A percentile compares a stretch with the other conserved stretches of the same genome.
Conservation (phyloP, 2,113 vertebrate genomes). For the Gorsachius goisagi region DNA sequence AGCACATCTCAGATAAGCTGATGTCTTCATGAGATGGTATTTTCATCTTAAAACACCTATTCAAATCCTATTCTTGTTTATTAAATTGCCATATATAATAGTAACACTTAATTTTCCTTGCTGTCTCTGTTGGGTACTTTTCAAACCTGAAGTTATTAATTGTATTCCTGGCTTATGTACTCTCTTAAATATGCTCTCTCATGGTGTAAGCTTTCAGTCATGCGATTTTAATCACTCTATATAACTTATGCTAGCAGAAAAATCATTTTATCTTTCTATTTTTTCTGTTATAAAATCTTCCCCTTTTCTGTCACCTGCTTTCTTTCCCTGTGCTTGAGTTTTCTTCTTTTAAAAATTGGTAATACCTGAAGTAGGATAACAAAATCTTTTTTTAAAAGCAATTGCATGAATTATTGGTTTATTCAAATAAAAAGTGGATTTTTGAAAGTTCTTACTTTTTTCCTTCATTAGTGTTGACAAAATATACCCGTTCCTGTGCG, state of each 20-base stretch:
- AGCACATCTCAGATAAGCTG: not conserved
- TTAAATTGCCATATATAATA: not conserved
- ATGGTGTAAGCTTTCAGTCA: not conserved
- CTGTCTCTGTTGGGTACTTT: not conserved
- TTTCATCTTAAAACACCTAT: not conserved
- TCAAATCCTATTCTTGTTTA: not conserved
- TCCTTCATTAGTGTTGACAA: slow-evolving; percentile 44
- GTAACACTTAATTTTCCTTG: not conserved
- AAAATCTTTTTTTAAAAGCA: not conserved
- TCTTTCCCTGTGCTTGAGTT: not conserved
- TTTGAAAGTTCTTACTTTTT: not conserved
- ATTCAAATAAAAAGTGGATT: not conserved
- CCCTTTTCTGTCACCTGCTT: not conserved
- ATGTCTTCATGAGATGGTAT: not conserved
- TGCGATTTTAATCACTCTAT: not conserved
- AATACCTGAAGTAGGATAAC: not conserved
- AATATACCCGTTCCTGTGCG: slow-evolving; percentile 75
- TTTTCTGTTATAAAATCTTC: not conserved
- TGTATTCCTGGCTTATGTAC: not conserved
- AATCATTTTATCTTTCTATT: not conserved
- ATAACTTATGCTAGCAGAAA: not conserved
- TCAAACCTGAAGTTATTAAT: not conserved
- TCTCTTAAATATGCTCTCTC: not conserved
- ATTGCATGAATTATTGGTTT: not conserved
- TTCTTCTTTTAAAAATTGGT: not conserved